Percentiles rank a stretch among this genome's conserved stretches.
phyloP scores from a whole-genome alignment of 2,888 invertebrate genomes.

The Tineola bisselliella region DNA sequence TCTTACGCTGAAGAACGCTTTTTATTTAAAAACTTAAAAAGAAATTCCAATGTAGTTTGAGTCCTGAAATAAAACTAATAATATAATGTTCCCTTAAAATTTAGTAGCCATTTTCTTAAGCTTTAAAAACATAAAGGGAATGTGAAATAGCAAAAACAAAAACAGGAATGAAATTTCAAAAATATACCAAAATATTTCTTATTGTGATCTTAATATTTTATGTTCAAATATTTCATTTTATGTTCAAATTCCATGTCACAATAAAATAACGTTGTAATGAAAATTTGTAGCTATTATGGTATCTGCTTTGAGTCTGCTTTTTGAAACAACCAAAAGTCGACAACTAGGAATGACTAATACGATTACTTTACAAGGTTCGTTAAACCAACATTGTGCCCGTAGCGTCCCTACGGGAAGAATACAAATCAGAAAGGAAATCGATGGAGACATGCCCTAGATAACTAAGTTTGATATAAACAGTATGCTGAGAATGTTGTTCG shows the following conservation, averaged over 20 bases:
- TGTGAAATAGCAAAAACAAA: not conserved
- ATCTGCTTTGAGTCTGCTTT: not conserved
- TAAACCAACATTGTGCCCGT: constrained; percentile 23
- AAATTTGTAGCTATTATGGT: constrained; percentile 3
- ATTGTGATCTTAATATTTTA: not conserved
- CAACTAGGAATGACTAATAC: constrained; percentile 17
- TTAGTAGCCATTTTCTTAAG: not conserved
- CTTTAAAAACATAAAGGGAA: not conserved
- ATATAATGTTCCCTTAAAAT: not conserved
- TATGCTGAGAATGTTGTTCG: not conserved
- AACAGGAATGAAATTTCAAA: not conserved
- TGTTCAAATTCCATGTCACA: not conserved
- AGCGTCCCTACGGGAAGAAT: constrained; percentile 19
- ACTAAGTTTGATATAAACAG: constrained; percentile 14
- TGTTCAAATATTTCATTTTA: too few relatives aligned
- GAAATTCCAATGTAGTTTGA: constrained; percentile 3
- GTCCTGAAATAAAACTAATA: constrained; percentile 6
- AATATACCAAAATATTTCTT: not conserved
- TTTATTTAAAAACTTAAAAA: constrained; percentile 16
- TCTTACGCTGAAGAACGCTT: constrained; percentile 32
- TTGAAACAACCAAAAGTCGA: constrained; percentile 8
- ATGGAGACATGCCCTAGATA: constrained; percentile 13
- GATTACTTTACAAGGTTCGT: constrained; percentile 29
- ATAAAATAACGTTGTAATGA: not conserved
- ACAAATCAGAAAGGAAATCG: constrained; percentile 17